phyloP scores from a whole-genome alignment of 1,140 invertebrate species.

The Drosophila nebulosa region DNA sequence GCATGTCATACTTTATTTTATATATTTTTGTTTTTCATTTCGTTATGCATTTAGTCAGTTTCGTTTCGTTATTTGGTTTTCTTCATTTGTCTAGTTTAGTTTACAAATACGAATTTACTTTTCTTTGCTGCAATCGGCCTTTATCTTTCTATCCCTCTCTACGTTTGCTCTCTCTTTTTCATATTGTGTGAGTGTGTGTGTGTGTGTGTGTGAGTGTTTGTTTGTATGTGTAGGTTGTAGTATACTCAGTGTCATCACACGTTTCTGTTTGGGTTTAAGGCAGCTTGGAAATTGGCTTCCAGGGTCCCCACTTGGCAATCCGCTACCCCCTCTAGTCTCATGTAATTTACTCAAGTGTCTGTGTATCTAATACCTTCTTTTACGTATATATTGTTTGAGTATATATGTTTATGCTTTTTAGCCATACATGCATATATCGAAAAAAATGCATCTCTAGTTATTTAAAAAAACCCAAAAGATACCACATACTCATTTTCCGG shows the following conservation, averaged over 20 bases:
- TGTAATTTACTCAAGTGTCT: conserved; percentile 41
- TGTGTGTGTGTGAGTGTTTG: neutral
- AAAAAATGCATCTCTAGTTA: too few species aligned
- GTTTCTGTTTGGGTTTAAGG: conserved; percentile 52
- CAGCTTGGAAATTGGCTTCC: conserved; percentile 31
- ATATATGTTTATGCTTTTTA: too few species aligned
- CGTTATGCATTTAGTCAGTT: conserved; percentile 17
- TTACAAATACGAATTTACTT: conserved; percentile 22
- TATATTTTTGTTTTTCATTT: neutral
- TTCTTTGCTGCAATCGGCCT: conserved; percentile 1
- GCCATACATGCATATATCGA: too few species aligned
- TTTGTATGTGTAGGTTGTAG: neutral
- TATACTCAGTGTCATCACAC: neutral
- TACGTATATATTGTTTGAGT: too few species aligned
- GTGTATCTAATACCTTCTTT: neutral
- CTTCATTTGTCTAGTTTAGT: conserved; percentile 4
- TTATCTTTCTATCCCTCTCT: neutral
- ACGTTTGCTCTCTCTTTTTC: neutral
- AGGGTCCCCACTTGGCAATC: neutral
- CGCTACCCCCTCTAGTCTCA: neutral
- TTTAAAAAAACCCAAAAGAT: too few species aligned
- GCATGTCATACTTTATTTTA: conserved; percentile 1
- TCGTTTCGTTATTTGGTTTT: conserved; percentile 1
- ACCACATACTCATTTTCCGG: too few species aligned
- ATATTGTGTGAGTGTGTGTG: neutral